Percentiles rank a stretch among this genome's conserved stretches.
These are phyloP conservation scores for Drosophila parthenogenetica DNA, from an alignment of 2,888 invertebrate genomes.

Conservation along the genomic window DNA sequence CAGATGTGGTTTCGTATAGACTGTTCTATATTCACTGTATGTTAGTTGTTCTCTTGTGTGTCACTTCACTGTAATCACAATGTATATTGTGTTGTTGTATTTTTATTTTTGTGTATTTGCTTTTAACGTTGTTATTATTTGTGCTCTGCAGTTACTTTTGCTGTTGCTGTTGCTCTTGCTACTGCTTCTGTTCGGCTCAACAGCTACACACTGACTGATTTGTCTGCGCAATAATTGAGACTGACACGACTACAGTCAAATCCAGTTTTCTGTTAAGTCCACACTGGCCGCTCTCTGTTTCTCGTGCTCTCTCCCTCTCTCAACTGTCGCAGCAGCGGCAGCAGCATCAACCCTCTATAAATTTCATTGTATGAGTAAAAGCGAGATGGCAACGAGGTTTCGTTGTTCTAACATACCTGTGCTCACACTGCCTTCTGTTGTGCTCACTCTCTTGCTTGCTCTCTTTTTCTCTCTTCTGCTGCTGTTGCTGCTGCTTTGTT, in stretches of 20 bases:
- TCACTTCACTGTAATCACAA: slow-evolving; percentile 52
- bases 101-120: slow-evolving; percentile 29
- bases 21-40: slow-evolving; percentile 33
- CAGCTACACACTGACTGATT: slow-evolving; percentile 81
- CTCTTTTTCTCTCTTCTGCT: slow-evolving; percentile 38
- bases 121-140: slow-evolving; percentile 34
- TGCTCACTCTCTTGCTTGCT: slow-evolving; percentile 43
- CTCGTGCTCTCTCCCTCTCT: slow-evolving; percentile 22
- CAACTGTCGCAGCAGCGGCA: slow-evolving; percentile 14
- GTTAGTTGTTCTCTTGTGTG: slow-evolving; percentile 25
- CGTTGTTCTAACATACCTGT: slow-evolving; percentile 48
- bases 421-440: slow-evolving; percentile 25
- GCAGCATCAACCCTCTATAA: slow-evolving; percentile 51
- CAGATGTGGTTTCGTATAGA: slow-evolving; percentile 35
- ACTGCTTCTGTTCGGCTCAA: slow-evolving; percentile 75
- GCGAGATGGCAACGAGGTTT: slow-evolving; percentile 49
- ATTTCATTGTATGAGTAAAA: slow-evolving; percentile 42
- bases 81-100: slow-evolving; percentile 38
- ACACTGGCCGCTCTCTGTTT: slow-evolving; percentile 21
- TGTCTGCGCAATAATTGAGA: slow-evolving; percentile 73
- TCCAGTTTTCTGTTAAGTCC: slow-evolving; percentile 61
- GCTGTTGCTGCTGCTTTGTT: slow-evolving; percentile 59
- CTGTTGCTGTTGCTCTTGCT: slow-evolving; percentile 52
- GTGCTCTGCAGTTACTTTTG: slow-evolving; percentile 28
- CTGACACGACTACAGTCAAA: slow-evolving; percentile 77